Evolutionary conservation across 2,888 invertebrate species (phyloP).

Genomic region (Lithosia quadra): DNA sequence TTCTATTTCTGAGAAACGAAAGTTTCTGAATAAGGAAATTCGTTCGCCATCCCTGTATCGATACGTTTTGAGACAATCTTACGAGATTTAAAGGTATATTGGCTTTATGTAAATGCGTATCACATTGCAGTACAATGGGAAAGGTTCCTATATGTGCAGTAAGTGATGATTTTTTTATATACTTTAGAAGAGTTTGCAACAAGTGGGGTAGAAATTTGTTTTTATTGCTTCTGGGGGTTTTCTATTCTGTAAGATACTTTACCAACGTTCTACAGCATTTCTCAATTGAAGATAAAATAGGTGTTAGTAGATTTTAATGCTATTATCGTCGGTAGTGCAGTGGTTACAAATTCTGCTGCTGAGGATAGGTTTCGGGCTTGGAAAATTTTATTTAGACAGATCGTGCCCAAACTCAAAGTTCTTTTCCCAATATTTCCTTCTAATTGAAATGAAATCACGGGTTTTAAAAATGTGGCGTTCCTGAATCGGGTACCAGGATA

Average conservation of each 20-base stretch:
- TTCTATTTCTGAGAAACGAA: background rate
- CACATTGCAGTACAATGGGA: slow-evolving; percentile 41
- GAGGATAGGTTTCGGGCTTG: background rate
- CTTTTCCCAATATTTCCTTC: no score
- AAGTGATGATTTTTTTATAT: slow-evolving; percentile 16
- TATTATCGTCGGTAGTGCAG: background rate
- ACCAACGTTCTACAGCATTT: background rate
- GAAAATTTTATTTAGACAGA: no score
- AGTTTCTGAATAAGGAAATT: slow-evolving; percentile 5
- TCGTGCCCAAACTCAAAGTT: no score
- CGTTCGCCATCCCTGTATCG: slow-evolving; percentile 30
- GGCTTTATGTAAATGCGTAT: slow-evolving; percentile 63
- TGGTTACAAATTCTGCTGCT: background rate
- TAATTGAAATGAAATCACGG: no score
- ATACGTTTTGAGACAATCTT: slow-evolving; percentile 56
- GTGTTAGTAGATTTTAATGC: no score
- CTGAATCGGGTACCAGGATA: no score
- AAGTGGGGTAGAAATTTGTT: background rate
- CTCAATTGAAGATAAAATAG: no score
- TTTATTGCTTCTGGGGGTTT: background rate
- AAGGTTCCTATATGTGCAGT: slow-evolving; percentile 31
- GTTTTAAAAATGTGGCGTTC: no score
- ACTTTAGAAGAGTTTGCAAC: background rate
- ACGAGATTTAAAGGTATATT: slow-evolving; percentile 62
- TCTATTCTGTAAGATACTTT: background rate